Evolutionary conservation across 2,113 vertebrate genomes (phyloP), one percentile per base, ranked within the genome.

Genomic region (Tupaia tana): DNA sequence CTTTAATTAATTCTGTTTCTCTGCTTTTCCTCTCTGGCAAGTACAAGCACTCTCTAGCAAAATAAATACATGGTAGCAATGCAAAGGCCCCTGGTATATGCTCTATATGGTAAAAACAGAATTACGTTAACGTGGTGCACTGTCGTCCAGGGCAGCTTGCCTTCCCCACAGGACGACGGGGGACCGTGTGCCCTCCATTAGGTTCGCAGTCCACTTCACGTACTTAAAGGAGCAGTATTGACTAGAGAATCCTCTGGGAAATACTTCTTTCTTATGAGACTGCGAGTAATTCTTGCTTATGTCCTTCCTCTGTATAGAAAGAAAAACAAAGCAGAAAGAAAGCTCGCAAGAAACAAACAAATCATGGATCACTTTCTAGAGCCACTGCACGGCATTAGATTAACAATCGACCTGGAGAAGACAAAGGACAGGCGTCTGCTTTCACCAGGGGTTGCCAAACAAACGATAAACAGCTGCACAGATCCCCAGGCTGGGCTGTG

Each of bases 271-370:
- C 64, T 85, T 31, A 63, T 15, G 10, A 90, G 59, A 52, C 19
- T 54, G 11, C 52, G 61, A 64, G 12, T 58, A 90, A 69, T 88
- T 84, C 34, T 85, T 96, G 6, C 27, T 83, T 66, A 81, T 25
- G 2, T 92, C 12, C 15, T 83, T 8, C 58, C 8, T 86, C 43
- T 87, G 43, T 78, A 61, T 11, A 74, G 31, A 80, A 80, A 77
- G 12, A 56, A 73, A 93, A 96, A 16, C 43, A 82, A 89, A 96
- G 31, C 61, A 81, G n/a, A 95, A 70, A 24, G 20, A 95, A 84
- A 56, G 8, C 27, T 64, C 18, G 59, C 11, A 82, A 77, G 29
- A 7, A 87, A 27, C 73, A 81, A 93, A 59, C 6, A 90, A 82
- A 96, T 81, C 85, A 74, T 61, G 22, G 24, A 78, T 77, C 31